phyloP scores from a whole-genome alignment of 2,797 vertebrate species.

The Otolemur crassicaudatus region DNA sequence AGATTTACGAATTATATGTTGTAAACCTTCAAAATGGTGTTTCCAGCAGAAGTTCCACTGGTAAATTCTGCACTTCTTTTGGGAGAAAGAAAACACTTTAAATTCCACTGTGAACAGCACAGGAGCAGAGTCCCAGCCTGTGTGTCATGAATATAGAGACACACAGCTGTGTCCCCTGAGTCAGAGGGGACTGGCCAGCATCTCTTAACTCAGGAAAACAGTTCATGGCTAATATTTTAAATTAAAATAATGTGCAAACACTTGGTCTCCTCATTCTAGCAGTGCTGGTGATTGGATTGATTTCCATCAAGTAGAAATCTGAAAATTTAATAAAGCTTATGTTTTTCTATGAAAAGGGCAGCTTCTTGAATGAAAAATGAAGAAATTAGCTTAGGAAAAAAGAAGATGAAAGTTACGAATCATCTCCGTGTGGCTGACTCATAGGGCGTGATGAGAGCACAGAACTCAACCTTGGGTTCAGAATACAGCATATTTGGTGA shows the following conservation, averaged over 20 bases:
- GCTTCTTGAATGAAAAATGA: conserved; percentile 41
- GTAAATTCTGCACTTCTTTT: conserved; percentile 34
- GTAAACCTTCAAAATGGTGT: background rate
- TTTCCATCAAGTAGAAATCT: conserved; percentile 26
- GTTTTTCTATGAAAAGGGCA: conserved; percentile 34
- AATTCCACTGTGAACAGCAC: background rate
- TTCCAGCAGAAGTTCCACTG: background rate
- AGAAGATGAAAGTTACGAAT: conserved; percentile 1
- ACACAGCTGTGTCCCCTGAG: background rate
- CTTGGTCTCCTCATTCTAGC: background rate
- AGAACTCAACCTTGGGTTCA: background rate
- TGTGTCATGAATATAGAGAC: background rate
- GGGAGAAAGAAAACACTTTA: background rate
- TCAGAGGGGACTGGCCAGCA: background rate
- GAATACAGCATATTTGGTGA: background rate
- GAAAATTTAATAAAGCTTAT: conserved; percentile 15
- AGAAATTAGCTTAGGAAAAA: background rate
- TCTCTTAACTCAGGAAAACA: conserved; percentile 43
- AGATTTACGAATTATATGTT: conserved; percentile 27
- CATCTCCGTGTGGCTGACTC: background rate
- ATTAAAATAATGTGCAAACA: conserved; percentile 15
- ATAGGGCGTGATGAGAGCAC: background rate
- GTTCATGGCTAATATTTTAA: background rate
- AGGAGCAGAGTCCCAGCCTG: background rate
- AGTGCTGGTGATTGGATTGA: background rate